Percentiles rank a stretch among this genome's conserved stretches.
Conservation (phyloP, 2,113 vertebrate species). For the Turnix velox region DNA sequence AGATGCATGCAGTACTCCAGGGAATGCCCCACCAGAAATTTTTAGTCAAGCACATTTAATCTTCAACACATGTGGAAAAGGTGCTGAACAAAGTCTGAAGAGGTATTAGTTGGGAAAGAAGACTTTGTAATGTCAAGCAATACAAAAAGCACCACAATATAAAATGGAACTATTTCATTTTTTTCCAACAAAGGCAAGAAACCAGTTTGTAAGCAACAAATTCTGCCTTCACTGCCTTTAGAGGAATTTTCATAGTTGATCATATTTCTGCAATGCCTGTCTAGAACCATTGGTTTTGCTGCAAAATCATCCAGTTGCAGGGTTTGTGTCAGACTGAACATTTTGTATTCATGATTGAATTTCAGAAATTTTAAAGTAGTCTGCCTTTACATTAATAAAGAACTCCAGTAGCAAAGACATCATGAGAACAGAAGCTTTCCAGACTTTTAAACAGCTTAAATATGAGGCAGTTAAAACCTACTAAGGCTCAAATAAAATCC, state of each 20-base stretch:
- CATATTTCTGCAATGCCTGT: background rate
- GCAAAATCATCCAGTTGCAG: background rate
- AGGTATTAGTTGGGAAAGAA: background rate
- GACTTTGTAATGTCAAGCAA: background rate
- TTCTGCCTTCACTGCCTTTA: background rate
- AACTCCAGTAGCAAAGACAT: background rate
- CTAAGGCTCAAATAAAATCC: background rate
- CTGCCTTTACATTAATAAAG: background rate
- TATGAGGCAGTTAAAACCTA: background rate
- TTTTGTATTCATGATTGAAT: background rate
- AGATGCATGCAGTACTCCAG: background rate
- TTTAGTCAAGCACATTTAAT: background rate
- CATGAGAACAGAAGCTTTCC: background rate
- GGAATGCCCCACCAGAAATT: background rate
- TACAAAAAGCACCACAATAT: background rate
- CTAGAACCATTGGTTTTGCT: background rate
- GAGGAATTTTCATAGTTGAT: background rate
- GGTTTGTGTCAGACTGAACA: background rate
- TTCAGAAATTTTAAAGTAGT: background rate
- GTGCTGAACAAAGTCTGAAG: background rate
- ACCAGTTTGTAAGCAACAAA: background rate
- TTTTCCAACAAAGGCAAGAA: background rate
- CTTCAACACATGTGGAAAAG: background rate
- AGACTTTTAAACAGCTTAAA: background rate
- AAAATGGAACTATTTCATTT: background rate